Percentiles rank a stretch among this genome's conserved stretches.
phyloP scores from a whole-genome alignment of 2,888 invertebrate species.

The Lathronympha strigana region DNA sequence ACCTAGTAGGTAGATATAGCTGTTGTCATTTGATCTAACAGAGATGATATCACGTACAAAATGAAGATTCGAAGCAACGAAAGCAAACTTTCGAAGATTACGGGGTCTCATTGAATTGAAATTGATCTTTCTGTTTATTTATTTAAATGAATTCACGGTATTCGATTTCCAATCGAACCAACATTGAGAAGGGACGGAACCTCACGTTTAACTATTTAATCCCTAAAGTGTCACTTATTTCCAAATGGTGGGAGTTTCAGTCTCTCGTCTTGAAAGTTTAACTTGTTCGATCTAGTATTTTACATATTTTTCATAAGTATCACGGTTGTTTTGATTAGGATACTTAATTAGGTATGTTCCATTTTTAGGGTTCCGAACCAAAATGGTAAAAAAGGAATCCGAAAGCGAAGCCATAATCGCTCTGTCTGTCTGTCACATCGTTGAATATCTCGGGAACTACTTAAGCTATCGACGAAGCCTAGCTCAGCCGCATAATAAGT shows the following conservation, averaged over 20 bases:
- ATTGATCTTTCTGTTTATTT: constrained; percentile 34
- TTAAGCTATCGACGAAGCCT: too few relatives aligned
- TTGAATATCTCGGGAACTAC: too few relatives aligned
- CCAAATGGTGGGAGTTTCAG: constrained; percentile 16
- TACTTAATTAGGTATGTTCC: too few relatives aligned
- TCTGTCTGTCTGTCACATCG: too few relatives aligned
- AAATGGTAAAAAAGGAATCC: too few relatives aligned
- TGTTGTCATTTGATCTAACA: neutral
- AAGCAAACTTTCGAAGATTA: constrained; percentile 20
- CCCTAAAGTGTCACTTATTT: constrained; percentile 34
- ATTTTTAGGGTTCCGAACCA: too few relatives aligned
- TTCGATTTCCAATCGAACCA: constrained; percentile 36
- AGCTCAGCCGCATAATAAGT: too few relatives aligned
- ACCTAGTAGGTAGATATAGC: too few relatives aligned
- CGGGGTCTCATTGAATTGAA: constrained; percentile 23
- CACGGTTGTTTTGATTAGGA: neutral
- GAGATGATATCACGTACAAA: constrained; percentile 1
- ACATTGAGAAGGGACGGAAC: constrained; percentile 4
- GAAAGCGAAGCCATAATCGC: too few relatives aligned
- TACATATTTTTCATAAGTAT: constrained; percentile 12
- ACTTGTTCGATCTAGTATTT: constrained; percentile 11
- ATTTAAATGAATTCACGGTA: constrained; percentile 37
- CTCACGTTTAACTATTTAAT: constrained; percentile 32
- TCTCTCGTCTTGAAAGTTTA: constrained; percentile 2
- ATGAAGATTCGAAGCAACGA: constrained; percentile 5